Conservation (phyloP, 2,797 vertebrate genomes). For the Microctenopoma lineatum region DNA sequence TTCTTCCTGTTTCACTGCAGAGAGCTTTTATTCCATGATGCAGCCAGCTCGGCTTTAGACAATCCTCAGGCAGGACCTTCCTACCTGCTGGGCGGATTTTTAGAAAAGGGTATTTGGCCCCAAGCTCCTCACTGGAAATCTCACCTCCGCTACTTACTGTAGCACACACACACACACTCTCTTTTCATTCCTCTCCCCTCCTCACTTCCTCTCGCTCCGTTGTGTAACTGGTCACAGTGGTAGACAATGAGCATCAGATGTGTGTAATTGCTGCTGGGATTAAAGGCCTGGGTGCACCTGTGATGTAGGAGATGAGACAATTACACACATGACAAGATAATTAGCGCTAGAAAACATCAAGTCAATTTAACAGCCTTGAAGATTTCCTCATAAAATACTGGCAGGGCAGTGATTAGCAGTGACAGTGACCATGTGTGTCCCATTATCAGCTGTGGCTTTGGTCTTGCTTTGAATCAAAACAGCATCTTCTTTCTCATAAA, state of each 20-base stretch:
- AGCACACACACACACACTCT: conserved; percentile 21
- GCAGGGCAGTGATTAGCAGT: conserved; percentile 50
- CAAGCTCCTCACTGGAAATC: conserved; percentile 38
- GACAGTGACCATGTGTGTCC: conserved; percentile 70
- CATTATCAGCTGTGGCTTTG: conserved; percentile 66
- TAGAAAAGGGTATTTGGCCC: conserved; percentile 30
- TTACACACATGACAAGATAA: conserved; percentile 65
- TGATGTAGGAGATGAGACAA: conserved; percentile 59
- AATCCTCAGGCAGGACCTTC: conserved; percentile 37
- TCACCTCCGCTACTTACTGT: conserved; percentile 47
- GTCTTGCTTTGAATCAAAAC: conserved; percentile 37
- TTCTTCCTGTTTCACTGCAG: conserved; percentile 43
- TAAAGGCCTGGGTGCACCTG: conserved; percentile 64
- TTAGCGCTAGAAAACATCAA: conserved; percentile 54
- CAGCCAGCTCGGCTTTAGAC: conserved; percentile 37
- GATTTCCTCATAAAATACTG: conserved; percentile 51
- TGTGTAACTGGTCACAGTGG: conserved; percentile 37
- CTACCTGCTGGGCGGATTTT: conserved; percentile 50
- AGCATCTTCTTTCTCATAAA: conserved; percentile 1
- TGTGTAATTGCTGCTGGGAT: conserved; percentile 62
- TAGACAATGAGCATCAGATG: conserved; percentile 76
- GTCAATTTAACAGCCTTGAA: conserved; percentile 60
- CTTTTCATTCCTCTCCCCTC: conserved; percentile 42
- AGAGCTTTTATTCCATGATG: conserved; percentile 33
- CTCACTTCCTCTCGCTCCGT: conserved; percentile 44